phyloP scores from a whole-genome alignment of 2,113 vertebrate species.

The Lichenostomus cassidix region DNA sequence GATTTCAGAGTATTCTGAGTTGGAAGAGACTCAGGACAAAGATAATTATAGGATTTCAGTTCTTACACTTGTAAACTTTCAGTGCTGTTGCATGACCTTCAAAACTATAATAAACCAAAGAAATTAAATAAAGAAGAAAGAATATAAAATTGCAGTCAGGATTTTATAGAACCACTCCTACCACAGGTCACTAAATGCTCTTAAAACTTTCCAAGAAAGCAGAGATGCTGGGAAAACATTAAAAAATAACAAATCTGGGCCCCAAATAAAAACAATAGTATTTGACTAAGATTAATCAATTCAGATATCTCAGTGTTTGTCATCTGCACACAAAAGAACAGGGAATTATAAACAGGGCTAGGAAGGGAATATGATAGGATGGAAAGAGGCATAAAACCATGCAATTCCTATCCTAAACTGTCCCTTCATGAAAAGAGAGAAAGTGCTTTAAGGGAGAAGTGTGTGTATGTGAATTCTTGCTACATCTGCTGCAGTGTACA shows the following conservation, averaged over 20 bases:
- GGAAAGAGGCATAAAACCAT: neutral
- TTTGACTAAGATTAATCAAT: neutral
- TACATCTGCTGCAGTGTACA: neutral
- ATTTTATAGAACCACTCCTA: constrained; percentile 10
- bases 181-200: neutral
- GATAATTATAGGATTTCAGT: neutral
- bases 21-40: neutral
- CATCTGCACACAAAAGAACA: neutral
- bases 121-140: neutral
- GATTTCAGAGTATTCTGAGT: neutral
- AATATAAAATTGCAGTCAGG: neutral
- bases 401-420: neutral
- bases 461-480: neutral
- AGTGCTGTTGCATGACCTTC: neutral
- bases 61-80: neutral
- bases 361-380: neutral
- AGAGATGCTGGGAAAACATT: constrained; percentile 4
- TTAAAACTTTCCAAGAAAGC: constrained; percentile 15
- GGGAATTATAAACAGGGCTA: neutral
- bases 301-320: neutral
- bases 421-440: neutral
- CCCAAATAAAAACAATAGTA: neutral
- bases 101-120: neutral
- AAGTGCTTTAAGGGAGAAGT: neutral
- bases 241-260: neutral